Conservation (phyloP, 2,888 invertebrate genomes). For the Branchinecta sandiegonensis region DNA sequence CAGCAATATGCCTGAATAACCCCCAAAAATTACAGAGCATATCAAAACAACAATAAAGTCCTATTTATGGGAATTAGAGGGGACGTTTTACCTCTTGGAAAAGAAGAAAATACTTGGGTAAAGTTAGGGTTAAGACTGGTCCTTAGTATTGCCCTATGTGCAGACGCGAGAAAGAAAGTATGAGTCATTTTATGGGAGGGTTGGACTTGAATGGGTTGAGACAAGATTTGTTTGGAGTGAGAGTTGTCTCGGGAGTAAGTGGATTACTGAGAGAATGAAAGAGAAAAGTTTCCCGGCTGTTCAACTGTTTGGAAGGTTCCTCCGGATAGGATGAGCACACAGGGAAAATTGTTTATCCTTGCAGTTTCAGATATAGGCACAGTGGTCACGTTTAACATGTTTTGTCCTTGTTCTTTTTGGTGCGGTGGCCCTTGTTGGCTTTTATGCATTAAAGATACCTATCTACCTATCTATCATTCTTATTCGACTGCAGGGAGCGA, state of each 20-base stretch:
- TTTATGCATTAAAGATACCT: no score
- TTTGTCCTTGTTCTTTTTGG: no score
- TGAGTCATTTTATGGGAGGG: neutral
- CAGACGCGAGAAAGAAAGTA: neutral
- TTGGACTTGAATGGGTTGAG: neutral
- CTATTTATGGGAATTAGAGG: neutral
- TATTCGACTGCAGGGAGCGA: no score
- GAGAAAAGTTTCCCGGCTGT: neutral
- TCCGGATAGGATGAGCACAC: neutral
- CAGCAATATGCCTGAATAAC: no score
- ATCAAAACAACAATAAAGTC: no score
- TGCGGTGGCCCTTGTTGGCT: no score
- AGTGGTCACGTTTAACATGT: no score
- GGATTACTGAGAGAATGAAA: neutral
- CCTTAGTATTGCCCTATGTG: neutral
- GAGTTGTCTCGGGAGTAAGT: neutral
- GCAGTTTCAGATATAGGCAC: no score
- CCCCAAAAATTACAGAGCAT: no score
- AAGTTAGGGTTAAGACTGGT: neutral
- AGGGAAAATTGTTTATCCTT: neutral
- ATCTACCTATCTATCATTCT: no score
- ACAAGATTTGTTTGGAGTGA: neutral
- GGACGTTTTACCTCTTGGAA: neutral
- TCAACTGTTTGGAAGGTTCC: neutral
- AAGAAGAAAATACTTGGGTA: neutral